Evolutionary conservation across 2,888 invertebrate genomes (phyloP), one percentile per base, ranked within the genome.

Genomic region (Harpagoxenus sublaevis): DNA sequence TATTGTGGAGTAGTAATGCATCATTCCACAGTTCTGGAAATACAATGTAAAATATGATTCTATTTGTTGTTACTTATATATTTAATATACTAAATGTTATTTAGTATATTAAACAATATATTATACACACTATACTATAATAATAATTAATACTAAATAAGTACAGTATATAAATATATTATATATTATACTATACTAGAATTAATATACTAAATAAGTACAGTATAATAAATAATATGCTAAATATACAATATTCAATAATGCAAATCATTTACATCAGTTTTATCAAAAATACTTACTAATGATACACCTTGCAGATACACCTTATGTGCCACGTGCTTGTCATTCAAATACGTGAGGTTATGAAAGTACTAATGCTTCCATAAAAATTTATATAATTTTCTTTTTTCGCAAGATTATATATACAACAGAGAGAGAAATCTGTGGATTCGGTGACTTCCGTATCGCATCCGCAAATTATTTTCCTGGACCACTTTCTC

Each of bases 21-120:
- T 75, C 45, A 4, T 65, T 65, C 8, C 23, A 23, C 12, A 51
- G 9, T 65, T 53, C 77, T 77, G 53, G 23, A 66, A 77, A 42
- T 18, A 8, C 23, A 53, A 31, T 53, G 18, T 12, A 65, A 65
- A 75, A 63, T 62, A 48, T n/a, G 8, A 28, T 10, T 39, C 15
- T 51, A 1, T n/a, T 35, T 35, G 35, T 35, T 39, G n/a, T 62
- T 18, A 60, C 0, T 10, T 35, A 63, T 39, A 39, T 18, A 18
- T 42, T 42, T 42, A 9, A 42, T 9, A 6, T 6, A 35, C 6
- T 6, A 35, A 35, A 35, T 35, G 3, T 6, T 35, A 35, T 35
- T 35, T 35, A 35, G 6, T 35, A 0, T 6, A 35, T 35, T 35
- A 35, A 35, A 6, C 6, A 35, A 35, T 6, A 6, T 35, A 35